phyloP scores from a whole-genome alignment of 2,888 invertebrate genomes.

The Dyspetes luteomarginatus region DNA sequence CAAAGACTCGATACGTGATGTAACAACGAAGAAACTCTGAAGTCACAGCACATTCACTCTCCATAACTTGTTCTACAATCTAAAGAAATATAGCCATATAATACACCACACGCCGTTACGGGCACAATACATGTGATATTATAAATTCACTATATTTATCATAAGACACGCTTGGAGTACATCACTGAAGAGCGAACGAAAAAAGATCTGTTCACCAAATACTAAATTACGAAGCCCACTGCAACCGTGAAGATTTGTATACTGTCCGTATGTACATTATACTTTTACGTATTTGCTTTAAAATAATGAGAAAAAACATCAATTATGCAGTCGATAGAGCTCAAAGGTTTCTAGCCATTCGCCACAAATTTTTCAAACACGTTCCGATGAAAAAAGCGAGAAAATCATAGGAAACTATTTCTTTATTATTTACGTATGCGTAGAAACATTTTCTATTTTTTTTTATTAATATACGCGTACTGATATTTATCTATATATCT shows the following conservation, averaged over 20 bases:
- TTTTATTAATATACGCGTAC: not conserved
- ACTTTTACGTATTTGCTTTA: not conserved
- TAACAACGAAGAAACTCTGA: constrained; percentile 29
- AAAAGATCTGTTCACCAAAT: constrained; percentile 20
- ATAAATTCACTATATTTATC: constrained; percentile 7
- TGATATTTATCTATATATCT: not conserved
- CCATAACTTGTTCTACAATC: constrained; percentile 36
- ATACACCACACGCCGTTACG: not conserved
- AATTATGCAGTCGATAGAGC: too few species aligned
- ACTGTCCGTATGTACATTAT: not conserved
- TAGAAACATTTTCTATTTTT: not conserved
- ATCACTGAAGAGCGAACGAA: not conserved
- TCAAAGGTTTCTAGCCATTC: too few species aligned
- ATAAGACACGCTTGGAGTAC: constrained; percentile 2
- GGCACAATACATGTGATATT: not conserved
- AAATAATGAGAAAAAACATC: not conserved
- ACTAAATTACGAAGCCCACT: not conserved
- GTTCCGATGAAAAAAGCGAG: too few species aligned
- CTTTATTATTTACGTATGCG: not conserved
- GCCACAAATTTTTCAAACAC: too few species aligned
- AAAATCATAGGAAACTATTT: too few species aligned
- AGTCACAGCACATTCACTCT: constrained; percentile 59
- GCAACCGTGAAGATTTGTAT: not conserved
- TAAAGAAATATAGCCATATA: not conserved
- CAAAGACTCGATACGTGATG: constrained; percentile 11